phyloP scores from a whole-genome alignment of 2,797 vertebrate species.

The Ctenopoma multispine region DNA sequence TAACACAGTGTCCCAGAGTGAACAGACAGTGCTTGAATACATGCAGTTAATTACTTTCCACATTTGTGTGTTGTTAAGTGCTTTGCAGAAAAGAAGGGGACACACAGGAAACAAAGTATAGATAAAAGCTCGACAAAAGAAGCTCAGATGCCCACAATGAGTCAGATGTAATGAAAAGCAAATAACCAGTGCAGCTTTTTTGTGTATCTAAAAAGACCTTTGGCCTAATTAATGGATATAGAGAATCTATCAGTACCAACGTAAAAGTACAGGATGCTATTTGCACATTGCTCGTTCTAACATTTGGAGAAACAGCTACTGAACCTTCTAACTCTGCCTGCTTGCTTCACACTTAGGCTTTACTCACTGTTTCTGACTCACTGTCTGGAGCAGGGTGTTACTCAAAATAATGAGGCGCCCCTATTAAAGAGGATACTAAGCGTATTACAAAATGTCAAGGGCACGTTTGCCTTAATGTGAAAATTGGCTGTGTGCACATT shows the following conservation, averaged over 20 bases:
- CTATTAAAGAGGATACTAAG: constrained; percentile 57
- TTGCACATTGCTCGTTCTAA: not conserved
- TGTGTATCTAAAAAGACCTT: not conserved
- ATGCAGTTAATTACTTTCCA: constrained; percentile 7
- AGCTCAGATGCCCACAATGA: constrained; percentile 6
- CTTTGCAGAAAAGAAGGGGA: not conserved
- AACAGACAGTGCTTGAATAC: not conserved
- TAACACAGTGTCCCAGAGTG: not conserved
- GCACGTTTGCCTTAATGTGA: constrained; percentile 53
- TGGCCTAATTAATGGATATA: not conserved
- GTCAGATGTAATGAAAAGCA: constrained; percentile 3
- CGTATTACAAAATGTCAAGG: constrained; percentile 69
- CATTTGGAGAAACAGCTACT: not conserved
- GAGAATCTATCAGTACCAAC: not conserved
- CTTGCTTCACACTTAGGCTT: constrained; percentile 15
- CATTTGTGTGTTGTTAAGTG: not conserved
- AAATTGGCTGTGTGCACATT: constrained; percentile 31
- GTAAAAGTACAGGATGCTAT: constrained; percentile 2
- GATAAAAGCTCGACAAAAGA: not conserved
- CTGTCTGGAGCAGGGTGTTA: constrained; percentile 33
- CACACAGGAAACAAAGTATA: not conserved
- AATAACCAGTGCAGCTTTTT: constrained; percentile 5
- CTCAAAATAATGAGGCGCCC: constrained; percentile 54
- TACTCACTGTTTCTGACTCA: constrained; percentile 27
- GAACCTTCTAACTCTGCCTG: not conserved